Conservation (phyloP, 2,888 invertebrate genomes). For the Leptinotarsa haldemani region DNA sequence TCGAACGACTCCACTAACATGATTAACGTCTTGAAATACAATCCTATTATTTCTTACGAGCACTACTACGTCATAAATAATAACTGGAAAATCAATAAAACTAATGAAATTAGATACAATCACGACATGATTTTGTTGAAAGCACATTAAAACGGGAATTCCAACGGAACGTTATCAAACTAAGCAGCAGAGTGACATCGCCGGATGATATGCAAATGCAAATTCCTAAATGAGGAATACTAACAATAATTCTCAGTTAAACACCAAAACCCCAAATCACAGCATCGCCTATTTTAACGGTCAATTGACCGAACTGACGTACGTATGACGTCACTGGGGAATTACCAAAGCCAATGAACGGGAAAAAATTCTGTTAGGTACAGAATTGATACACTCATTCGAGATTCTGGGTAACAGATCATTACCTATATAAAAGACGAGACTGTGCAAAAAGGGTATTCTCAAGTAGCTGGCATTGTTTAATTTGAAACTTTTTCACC, state of each 20-base stretch:
- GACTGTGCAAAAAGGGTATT: no score
- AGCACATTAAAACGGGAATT: not conserved
- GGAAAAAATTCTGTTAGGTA: not conserved
- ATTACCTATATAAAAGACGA: no score
- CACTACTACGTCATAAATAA: conserved; percentile 1
- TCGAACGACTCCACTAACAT: conserved; percentile 1
- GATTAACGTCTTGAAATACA: conserved; percentile 19
- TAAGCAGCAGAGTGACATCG: not conserved
- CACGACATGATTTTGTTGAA: conserved; percentile 1
- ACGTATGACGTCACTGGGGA: not conserved
- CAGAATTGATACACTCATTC: not conserved
- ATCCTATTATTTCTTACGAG: conserved; percentile 8
- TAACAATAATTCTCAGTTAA: not conserved
- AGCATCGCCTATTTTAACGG: not conserved
- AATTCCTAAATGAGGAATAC: not conserved
- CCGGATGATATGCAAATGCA: conserved; percentile 1
- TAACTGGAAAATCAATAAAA: conserved; percentile 7
- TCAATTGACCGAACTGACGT: not conserved
- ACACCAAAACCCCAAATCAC: not conserved
- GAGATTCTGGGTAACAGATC: not conserved
- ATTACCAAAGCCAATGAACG: not conserved
- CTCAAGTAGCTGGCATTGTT: no score
- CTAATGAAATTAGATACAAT: conserved; percentile 12
- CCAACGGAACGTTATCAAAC: not conserved
- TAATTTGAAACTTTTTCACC: no score